Conservation (phyloP, 2,888 invertebrate genomes). For the Carterocephalus palaemon region DNA sequence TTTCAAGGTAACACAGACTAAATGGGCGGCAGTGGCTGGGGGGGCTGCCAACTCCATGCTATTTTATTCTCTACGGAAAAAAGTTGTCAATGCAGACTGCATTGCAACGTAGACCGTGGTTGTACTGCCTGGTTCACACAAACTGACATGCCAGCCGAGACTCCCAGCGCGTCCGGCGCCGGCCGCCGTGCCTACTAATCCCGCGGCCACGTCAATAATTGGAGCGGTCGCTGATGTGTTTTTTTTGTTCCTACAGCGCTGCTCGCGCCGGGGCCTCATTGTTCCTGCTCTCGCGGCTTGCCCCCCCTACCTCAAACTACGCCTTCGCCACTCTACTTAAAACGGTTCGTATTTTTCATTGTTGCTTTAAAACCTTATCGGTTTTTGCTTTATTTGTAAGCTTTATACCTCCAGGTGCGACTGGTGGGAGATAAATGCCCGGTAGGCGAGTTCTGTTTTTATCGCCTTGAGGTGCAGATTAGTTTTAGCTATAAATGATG, state of each 20-base stretch:
- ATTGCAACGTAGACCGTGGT: too few relatives aligned
- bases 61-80: too few relatives aligned
- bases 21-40: too few relatives aligned
- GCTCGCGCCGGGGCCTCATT: constrained; percentile 66
- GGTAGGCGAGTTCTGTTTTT: constrained; percentile 63
- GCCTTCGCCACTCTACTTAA: constrained; percentile 55
- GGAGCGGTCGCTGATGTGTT: constrained; percentile 73
- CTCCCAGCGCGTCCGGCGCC: too few relatives aligned
- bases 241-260: constrained; percentile 67
- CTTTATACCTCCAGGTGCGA: constrained; percentile 69
- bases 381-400: constrained; percentile 76
- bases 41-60: too few relatives aligned
- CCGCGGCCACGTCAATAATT: constrained; percentile 75
- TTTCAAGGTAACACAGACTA: too few relatives aligned
- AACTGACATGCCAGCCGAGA: too few relatives aligned
- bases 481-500: too few relatives aligned
- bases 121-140: too few relatives aligned
- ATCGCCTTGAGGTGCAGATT: too few relatives aligned
- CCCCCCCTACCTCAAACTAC: constrained; percentile 41
- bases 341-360: constrained; percentile 79
- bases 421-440: constrained; percentile 67
- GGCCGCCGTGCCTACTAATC: too few relatives aligned
- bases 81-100: too few relatives aligned
- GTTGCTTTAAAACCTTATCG: constrained; percentile 77
- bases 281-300: constrained; percentile 55